Evolutionary conservation across 2,113 vertebrate genomes (phyloP), one percentile per base, ranked within the genome.

Genomic region (Suncus etruscus): DNA sequence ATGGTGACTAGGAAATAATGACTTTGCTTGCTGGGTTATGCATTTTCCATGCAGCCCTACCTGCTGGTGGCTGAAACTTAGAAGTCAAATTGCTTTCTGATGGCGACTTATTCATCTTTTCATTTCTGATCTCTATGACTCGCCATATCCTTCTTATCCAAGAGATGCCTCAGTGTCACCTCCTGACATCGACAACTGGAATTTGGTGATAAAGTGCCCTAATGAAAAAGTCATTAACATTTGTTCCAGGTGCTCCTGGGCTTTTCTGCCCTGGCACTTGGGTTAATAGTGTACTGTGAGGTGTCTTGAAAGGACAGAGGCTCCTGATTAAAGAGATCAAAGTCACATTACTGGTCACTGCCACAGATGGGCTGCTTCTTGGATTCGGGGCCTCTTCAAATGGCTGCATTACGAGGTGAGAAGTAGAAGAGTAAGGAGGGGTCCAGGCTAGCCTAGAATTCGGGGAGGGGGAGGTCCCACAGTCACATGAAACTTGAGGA

Each of bases 181-280:
- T 83, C 65, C 74, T 83, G 79, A 9, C 54, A 79, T 6, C 3
- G 32, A 69, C 54, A 82, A 8, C 74, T 47, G 1, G 50, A 89
- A 82, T 76, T 75, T 73, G 39, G 68, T 12, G 54, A 83, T 78
- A 63, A 91, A 74, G 89, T 75, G 29, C 10, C 27, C 72, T 87
- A 90, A 89, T 32, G 72, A 66, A 93, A 91, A 94, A 91, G 72
- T 27, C 48, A 94, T 94, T 88, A 94, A 63, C 69, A 58, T 77
- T 70, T 83, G 83, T 29, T n/a, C 31, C 82, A 77, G n/a, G 54
- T 66, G 65, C 76, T 82, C 39, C 32, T 75, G 73, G 81, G 77
- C 51, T 47, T 12, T 22, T 22, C 15, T 50, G 27, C 32, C 75
- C 25, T n/a, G 84, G 47, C 80, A 91, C 63, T 50, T 84, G 32